These are phyloP conservation scores for Phycodurus eques DNA, from an alignment of 2,113 vertebrate genomes.

Conservation along the genomic window DNA sequence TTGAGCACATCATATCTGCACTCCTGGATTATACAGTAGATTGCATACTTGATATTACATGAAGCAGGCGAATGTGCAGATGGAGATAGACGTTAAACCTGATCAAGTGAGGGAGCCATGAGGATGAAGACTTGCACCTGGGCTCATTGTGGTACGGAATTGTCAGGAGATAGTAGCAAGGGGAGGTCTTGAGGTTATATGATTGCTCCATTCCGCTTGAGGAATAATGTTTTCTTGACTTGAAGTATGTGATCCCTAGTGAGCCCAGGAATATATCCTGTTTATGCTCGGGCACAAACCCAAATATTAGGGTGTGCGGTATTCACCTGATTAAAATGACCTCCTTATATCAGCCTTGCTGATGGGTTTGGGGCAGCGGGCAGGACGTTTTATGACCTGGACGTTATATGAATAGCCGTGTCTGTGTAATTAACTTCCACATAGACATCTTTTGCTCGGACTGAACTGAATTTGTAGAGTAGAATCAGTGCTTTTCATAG, in stretches of 20 bases:
- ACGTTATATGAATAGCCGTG: slow-evolving; percentile 42
- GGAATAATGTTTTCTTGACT: slow-evolving; percentile 71
- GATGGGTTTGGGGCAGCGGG: slow-evolving; percentile 32
- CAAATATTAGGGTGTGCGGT: slow-evolving; percentile 65
- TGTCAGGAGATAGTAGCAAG: slow-evolving; percentile 18
- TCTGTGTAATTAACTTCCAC: slow-evolving; percentile 47
- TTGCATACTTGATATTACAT: slow-evolving; percentile 12
- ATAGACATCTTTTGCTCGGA: slow-evolving; percentile 22
- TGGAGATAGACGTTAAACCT: background rate
- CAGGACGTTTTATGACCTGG: slow-evolving; percentile 48
- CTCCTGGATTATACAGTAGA: background rate
- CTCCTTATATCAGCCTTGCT: slow-evolving; percentile 70
- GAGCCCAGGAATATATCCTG: slow-evolving; percentile 71
- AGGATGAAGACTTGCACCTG: slow-evolving; percentile 4
- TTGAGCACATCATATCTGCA: background rate
- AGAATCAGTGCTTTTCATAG: slow-evolving; percentile 35
- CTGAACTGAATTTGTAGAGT: slow-evolving; percentile 9
- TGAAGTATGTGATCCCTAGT: slow-evolving; percentile 61
- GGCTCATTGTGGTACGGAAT: slow-evolving; percentile 14
- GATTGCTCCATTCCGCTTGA: slow-evolving; percentile 50
- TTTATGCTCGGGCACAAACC: slow-evolving; percentile 67
- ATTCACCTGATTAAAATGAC: slow-evolving; percentile 75
- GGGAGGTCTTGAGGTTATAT: slow-evolving; percentile 40
- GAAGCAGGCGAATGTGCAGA: slow-evolving; percentile 8
- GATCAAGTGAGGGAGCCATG: slow-evolving; percentile 1